Conservation (phyloP, 2,888 invertebrate genomes). For the Sepioteuthis lessoniana region DNA sequence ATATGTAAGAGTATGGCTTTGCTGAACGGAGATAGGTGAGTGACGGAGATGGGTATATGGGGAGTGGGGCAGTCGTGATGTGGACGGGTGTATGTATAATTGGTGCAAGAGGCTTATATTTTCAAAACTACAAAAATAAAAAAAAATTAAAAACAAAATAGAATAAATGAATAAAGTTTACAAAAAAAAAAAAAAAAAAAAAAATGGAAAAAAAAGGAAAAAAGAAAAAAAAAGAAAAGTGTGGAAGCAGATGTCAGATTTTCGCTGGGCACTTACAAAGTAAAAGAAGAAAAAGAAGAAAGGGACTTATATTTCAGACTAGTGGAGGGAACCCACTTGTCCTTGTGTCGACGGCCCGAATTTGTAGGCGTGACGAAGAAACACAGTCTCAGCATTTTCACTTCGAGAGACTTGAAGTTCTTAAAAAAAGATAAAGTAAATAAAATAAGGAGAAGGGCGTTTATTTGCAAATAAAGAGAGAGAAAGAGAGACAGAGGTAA, state of each 20-base stretch:
- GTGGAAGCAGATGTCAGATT: conserved; percentile 23
- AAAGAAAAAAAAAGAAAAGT: neutral
- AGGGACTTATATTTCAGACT: neutral
- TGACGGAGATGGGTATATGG: neutral
- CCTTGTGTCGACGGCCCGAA: conserved; percentile 15
- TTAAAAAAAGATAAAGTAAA: too few species aligned
- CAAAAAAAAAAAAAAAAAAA: neutral
- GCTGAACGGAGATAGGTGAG: neutral
- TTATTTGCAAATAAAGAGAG: too few species aligned
- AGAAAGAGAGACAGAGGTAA: too few species aligned
- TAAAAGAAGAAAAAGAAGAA: neutral
- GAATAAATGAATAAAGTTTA: neutral
- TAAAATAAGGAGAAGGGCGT: too few species aligned
- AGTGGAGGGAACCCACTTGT: neutral
- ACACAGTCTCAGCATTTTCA: neutral
- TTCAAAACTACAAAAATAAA: neutral
- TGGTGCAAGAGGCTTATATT: neutral
- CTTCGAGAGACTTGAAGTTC: neutral
- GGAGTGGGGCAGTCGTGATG: neutral
- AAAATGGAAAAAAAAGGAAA: neutral
- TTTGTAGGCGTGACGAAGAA: conserved; percentile 21
- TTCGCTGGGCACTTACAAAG: neutral
- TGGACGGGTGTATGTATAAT: neutral
- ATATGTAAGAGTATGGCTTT: neutral
- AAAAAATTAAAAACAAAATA: too few species aligned